Base-by-base conservation (phyloP, 2,113 vertebrate species). In the Cairina moschata region DNA sequence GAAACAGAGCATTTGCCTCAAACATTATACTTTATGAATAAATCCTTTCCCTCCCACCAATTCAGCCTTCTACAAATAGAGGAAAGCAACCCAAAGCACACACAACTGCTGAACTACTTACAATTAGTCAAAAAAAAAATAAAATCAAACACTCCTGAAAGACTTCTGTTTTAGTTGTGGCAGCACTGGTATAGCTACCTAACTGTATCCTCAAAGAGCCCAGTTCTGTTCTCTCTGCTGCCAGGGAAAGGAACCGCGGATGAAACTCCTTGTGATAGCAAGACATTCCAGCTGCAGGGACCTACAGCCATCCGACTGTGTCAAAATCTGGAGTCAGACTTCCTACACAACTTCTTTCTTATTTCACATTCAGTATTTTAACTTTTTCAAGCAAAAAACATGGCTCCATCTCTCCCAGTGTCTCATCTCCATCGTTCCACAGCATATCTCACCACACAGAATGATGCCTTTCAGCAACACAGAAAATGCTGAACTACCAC, bases 1-100 rank as follows among this genome's bases (percentile, higher is more conserved):
- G 66, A 82, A 89, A 95, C 78, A 92, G 42, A 92, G 31, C 18
- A 76, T 52, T 89, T 83, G 81, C 66, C 74, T 87, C 58, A 89
- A 79, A 62, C 23, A 28, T 36, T 73, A 52, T 28, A 83, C 28
- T 86, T 92, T 25, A 84, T 60, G 86, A 28, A 88, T 17, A 1
- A 86, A 73, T 78, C 86, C 73, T 76, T 81, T 60, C 78, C 86
- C 52, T 91, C 81, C 48, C 67, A 82, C 58, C 58, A 92, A 93
- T 78, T 84, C 54, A 74, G 56, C 73, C 54, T 62, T 79, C 38
- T 91, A 77, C 77, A 94, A 95, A 87, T 11, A 87, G 14, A 96
- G 58, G n/a, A 91, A 87, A 80, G 50, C 32, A 85, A 87, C 23
- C 58, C 48, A 82, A 88, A 44, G 40, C 18, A 0, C n/a, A 89